These are phyloP conservation scores for Crotophaga sulcirostris DNA, from an alignment of 2,113 vertebrate genomes.

Conservation along the genomic window DNA sequence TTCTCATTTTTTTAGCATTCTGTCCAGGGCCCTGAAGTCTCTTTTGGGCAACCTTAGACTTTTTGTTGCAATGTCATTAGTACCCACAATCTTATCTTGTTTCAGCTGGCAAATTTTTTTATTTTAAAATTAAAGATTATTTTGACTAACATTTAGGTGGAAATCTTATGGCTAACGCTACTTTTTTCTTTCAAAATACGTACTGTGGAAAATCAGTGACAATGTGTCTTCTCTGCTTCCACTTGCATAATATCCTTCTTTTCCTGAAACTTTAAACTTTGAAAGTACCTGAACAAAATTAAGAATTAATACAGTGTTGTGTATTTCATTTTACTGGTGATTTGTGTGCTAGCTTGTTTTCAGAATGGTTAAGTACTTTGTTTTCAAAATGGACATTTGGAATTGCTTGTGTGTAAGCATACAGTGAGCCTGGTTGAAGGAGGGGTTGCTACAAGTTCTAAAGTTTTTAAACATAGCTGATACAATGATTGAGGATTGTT, in stretches of 20 bases:
- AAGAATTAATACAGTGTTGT: neutral
- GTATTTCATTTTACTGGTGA: neutral
- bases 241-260: neutral
- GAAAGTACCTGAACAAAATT: neutral
- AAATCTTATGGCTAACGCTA: neutral
- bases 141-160: neutral
- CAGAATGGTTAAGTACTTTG: neutral
- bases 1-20: neutral
- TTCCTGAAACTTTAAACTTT: neutral
- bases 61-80: neutral
- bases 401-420: neutral
- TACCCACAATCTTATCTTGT: neutral
- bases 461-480: neutral
- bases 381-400: neutral
- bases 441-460: neutral
- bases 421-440: neutral
- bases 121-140: neutral
- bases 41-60: neutral
- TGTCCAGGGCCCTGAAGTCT: neutral
- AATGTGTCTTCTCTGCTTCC: neutral
- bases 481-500: neutral
- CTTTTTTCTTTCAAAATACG: neutral
- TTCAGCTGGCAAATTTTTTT: neutral
- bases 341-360: neutral
- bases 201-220: neutral